Evolutionary conservation across 2,888 invertebrate species (phyloP).

Genomic region (Clepsis dumicolana): DNA sequence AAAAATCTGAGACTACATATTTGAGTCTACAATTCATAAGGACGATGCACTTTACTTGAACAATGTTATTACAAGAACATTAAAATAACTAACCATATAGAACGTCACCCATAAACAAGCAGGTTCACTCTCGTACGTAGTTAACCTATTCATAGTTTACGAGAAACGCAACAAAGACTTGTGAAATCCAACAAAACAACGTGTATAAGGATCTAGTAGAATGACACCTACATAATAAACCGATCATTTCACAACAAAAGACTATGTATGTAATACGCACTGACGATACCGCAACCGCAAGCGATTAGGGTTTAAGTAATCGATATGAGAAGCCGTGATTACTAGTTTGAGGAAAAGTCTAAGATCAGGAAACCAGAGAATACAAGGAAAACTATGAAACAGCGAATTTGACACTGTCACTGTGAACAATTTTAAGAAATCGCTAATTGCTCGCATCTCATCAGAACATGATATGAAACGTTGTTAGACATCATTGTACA

Average conservation of each 20-base stretch:
- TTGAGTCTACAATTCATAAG: neutral
- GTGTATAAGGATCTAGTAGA: conserved; percentile 18
- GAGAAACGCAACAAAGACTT: conserved; percentile 15
- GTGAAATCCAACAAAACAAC: conserved; percentile 23
- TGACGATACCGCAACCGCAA: conserved; percentile 38
- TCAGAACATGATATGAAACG: neutral
- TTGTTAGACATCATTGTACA: conserved; percentile 5
- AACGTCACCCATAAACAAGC: neutral
- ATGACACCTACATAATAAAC: conserved; percentile 32
- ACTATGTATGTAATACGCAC: conserved; percentile 16
- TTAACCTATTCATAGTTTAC: conserved; percentile 16
- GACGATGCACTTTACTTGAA: neutral
- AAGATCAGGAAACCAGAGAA: conserved; percentile 8
- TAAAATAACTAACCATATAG: neutral
- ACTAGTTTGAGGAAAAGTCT: conserved; percentile 21
- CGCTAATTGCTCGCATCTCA: neutral
- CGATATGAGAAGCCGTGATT: conserved; percentile 25
- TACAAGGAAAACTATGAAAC: conserved; percentile 14
- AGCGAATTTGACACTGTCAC: conserved; percentile 1
- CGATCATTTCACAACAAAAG: conserved; percentile 34
- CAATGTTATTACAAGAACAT: neutral
- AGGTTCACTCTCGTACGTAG: neutral
- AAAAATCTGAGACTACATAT: neutral
- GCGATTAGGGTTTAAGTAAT: conserved; percentile 38
- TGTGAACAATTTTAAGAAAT: conserved; percentile 1